These are phyloP conservation scores for Melanerpes aurifrons DNA, from an alignment of 2,113 vertebrate species.

Conservation along the genomic window DNA sequence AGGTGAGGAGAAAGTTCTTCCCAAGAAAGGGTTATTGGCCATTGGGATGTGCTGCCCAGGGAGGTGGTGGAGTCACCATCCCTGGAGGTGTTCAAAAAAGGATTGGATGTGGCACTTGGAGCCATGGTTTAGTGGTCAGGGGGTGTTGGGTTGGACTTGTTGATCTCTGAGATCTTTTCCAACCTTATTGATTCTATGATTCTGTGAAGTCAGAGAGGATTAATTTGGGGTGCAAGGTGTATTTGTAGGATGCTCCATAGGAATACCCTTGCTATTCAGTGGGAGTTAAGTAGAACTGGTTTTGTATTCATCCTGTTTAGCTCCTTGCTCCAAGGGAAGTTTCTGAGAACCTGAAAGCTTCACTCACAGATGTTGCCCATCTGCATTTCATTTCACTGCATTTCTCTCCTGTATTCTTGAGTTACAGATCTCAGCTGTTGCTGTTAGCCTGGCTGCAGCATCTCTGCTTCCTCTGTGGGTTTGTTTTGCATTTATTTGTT, in stretches of 20 bases:
- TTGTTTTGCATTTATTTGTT: not conserved
- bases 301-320: not conserved
- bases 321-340: not conserved
- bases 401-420: not conserved
- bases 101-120: no score
- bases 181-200: no score
- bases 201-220: no score
- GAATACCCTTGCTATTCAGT: not conserved
- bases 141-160: no score
- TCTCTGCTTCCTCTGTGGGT: not conserved
- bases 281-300: not conserved
- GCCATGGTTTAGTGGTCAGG: no score
- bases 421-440: not conserved
- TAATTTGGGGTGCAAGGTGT: not conserved
- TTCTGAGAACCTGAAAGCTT: not conserved
- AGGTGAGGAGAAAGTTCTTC: no score
- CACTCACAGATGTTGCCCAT: not conserved
- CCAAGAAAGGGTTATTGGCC: no score
- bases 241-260: not conserved
- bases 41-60: no score
- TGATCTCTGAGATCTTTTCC: no score
- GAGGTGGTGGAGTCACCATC: no score
- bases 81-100: no score
- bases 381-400: not conserved
- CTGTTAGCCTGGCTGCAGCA: not conserved